Percentiles rank a stretch among this genome's conserved stretches.
These are phyloP conservation scores for Piliocolobus tephrosceles DNA, from an alignment of 2,113 vertebrate genomes.

Conservation along the genomic window DNA sequence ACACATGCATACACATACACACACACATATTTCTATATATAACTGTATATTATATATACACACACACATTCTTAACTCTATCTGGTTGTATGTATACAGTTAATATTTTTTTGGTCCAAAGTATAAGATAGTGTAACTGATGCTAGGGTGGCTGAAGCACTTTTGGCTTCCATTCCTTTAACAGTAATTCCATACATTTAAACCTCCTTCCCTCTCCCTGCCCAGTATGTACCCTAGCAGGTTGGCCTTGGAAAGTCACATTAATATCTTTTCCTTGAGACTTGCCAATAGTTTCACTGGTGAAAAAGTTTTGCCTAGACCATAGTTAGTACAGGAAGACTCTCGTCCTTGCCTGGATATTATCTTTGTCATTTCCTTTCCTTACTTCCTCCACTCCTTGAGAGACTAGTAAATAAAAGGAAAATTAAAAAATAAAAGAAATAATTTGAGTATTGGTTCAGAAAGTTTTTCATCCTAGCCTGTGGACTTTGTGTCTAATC, in stretches of 20 bases:
- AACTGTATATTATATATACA: neutral
- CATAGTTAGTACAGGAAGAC: neutral
- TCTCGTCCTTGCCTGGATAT: neutral
- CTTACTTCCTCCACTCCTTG: neutral
- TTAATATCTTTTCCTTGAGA: neutral
- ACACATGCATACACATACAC: neutral
- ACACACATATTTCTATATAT: neutral
- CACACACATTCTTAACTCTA: neutral
- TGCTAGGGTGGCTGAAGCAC: neutral
- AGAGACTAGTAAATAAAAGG: neutral
- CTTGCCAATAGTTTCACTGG: neutral
- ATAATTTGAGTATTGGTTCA: constrained; percentile 25
- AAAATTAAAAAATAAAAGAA: neutral
- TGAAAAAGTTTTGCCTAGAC: neutral
- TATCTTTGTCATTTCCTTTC: neutral
- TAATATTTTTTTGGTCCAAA: neutral
- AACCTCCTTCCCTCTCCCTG: neutral
- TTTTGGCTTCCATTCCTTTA: neutral
- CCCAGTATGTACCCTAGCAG: neutral
- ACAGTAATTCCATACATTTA: neutral
- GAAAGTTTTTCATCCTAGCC: neutral
- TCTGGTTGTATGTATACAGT: neutral
- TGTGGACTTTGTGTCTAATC: constrained; percentile 36
- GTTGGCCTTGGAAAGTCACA: neutral
- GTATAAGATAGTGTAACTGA: neutral